These are phyloP conservation scores for Pseudomugil tenellus DNA, from an alignment of 2,797 vertebrate species.

Conservation along the genomic window DNA sequence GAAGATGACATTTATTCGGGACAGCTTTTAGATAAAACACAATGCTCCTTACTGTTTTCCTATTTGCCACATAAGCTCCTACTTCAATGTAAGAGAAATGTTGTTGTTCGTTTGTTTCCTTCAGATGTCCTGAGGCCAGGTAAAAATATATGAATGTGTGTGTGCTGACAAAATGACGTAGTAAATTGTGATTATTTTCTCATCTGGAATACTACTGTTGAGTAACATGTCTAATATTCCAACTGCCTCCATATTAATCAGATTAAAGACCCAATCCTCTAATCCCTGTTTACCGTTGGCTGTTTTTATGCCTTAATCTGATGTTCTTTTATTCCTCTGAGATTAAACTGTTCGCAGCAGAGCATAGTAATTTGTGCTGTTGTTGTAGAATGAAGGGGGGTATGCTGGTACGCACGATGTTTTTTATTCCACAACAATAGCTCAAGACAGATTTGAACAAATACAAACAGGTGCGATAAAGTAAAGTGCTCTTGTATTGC, in stretches of 20 bases:
- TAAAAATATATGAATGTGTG: slow-evolving; percentile 77
- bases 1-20: not conserved
- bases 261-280: slow-evolving; percentile 77
- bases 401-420: slow-evolving; percentile 36
- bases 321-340: slow-evolving; percentile 77
- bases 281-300: slow-evolving; percentile 79
- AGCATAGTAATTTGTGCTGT: slow-evolving; percentile 58
- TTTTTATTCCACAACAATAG: slow-evolving; percentile 42
- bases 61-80: slow-evolving; percentile 41
- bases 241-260: slow-evolving; percentile 77
- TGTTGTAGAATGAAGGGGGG: slow-evolving; percentile 53
- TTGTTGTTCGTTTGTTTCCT: slow-evolving; percentile 25
- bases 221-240: slow-evolving; percentile 73
- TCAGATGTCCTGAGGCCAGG: slow-evolving; percentile 60
- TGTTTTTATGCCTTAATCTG: slow-evolving; percentile 77
- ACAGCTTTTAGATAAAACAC: not conserved
- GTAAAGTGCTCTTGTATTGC: slow-evolving; percentile 29
- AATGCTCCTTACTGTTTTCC: slow-evolving; percentile 28
- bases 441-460: slow-evolving; percentile 46
- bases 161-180: slow-evolving; percentile 70
- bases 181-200: slow-evolving; percentile 70
- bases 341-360: slow-evolving; percentile 71
- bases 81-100: slow-evolving; percentile 54
- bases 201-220: slow-evolving; percentile 74
- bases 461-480: slow-evolving; percentile 52